Evolutionary conservation across 1,140 invertebrate genomes (phyloP), one percentile per base, ranked within the genome.

Genomic region (Cataglyphis hispanica): DNA sequence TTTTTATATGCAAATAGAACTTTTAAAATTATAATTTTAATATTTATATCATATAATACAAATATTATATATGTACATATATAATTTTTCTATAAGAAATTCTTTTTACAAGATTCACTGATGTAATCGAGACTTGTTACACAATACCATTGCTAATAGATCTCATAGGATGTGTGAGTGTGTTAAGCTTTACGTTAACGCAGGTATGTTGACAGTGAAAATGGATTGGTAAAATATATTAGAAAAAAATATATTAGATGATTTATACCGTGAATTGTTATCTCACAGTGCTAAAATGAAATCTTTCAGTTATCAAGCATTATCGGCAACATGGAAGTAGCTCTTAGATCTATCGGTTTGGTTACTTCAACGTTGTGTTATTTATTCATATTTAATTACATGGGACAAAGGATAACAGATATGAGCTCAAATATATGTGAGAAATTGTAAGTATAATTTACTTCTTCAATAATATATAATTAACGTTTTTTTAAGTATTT

Each of bases 71-170:
- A 13, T 50, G 16, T 19, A 50, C 16, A 50, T 19, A 50, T 19
- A 50, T 46, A 31, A 25, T 8, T 61, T 66, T 46, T 63, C 46
- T 60, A 22, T 11, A 0, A 46, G 3, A 13, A 13, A 13, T 46
- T 46, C 43, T 46, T 46, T 46, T 80, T 40, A 31, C 31, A 80
- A 80, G 76, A 56, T 80, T 80, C 5, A 16, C 69, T 67, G 31
- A n/a, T 13, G 7, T 40, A 40, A 19, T 80, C 13, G 43, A 69
- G n/a, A 19, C 8, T 56, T 53, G n/a, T 56, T 31, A 80, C 7
- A 69, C 61, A 25, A 0, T 56, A 27, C 31, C n/a, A 16, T 80
- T 67, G 25, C 0, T 69, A 67, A 0, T 50, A 1, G 76, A 80
- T 16, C 10, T 80, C 13, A 6, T 25, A 2, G 31, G 0, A 37